Base-by-base conservation (phyloP, 2,113 vertebrate genomes). In the Macquaria ambigua region DNA sequence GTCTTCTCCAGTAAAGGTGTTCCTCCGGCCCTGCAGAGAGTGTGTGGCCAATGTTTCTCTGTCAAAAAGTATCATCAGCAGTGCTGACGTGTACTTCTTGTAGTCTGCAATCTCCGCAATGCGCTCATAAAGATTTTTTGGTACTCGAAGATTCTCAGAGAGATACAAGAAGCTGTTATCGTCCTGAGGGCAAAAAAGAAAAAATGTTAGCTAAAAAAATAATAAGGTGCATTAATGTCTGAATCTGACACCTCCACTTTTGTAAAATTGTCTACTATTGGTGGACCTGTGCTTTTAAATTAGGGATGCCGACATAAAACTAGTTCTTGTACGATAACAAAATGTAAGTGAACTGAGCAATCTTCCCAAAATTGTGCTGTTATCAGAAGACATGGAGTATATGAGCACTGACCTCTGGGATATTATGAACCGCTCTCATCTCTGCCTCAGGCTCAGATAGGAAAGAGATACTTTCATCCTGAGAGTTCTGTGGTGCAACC, bases 1-100 rank as follows among this genome's bases (percentile, higher is more conserved):
- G 0, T 95, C 95, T 9, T 95, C 95, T 72, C 93, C 91, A 2
- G 76, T 89, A 2, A 93, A 88, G 25, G 85, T 90, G 74, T 88
- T 93, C 83, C 93, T 93, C 4, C 95, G 90, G 72, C 94, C 94
- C 86, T 94, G 95, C 70, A 95, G 88, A 59, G 93, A 95, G 86
- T 95, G 95, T 9, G 95, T 95, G 81, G 92, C 95, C 84, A 95
- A 64, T 0, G 94, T 95, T 79, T 95, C 92, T 85, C 94, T 87
- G 81, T 95, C 94, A n/a, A 95, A 95, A 74, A 95, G 91, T 59
- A 94, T 88, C 95, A 95, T 94, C 55, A 95, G 90, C 87, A 95
- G 70, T 1, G 93, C 95, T 1, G 93, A 93, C 2, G 93, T 93
- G 83, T 95, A 95, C 71, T 95, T 95, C 84, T 94, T 95, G 89